Percentiles rank a stretch among this genome's conserved stretches.
Conservation (phyloP, 92 coral and sea anemone species). For the Desmophyllum pertusum region DNA sequence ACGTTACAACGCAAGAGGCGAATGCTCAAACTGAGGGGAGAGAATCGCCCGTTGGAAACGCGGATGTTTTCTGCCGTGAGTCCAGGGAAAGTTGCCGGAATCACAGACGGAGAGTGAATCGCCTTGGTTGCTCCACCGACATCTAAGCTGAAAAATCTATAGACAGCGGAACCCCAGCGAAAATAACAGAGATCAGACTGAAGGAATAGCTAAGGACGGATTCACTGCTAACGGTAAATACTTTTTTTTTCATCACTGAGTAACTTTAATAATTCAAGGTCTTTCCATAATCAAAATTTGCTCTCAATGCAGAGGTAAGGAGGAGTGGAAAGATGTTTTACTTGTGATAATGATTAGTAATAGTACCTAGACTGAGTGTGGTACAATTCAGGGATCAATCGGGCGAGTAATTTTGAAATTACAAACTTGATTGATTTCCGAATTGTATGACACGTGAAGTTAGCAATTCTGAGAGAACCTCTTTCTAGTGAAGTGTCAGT, state of each 20-base stretch:
- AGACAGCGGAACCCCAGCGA: conserved; percentile 24
- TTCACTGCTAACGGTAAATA: conserved; percentile 36
- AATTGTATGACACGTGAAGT: too few species aligned
- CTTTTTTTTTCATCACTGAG: too few species aligned
- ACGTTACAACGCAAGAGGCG: conserved; percentile 56
- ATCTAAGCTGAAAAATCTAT: conserved; percentile 70
- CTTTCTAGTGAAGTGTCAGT: too few species aligned
- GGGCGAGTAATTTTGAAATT: too few species aligned
- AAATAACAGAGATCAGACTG: conserved; percentile 16
- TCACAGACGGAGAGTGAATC: conserved; percentile 67
- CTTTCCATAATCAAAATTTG: background rate
- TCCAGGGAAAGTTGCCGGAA: conserved; percentile 18
- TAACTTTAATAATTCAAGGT: too few species aligned
- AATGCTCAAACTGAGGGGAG: conserved; percentile 62
- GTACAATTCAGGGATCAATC: too few species aligned
- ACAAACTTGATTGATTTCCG: too few species aligned
- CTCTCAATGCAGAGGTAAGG: too few species aligned
- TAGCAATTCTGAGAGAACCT: too few species aligned
- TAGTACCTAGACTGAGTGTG: too few species aligned
- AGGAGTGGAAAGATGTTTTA: too few species aligned
- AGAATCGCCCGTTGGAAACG: conserved; percentile 36
- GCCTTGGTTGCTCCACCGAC: conserved; percentile 78
- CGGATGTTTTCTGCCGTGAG: conserved; percentile 7
- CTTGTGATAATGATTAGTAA: too few species aligned
- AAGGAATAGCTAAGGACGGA: conserved; percentile 46